Percentiles rank a stretch among this genome's conserved stretches.
Evolutionary conservation across 2,113 vertebrate genomes (phyloP).

Genomic region (Tychaedon coryphoeus): DNA sequence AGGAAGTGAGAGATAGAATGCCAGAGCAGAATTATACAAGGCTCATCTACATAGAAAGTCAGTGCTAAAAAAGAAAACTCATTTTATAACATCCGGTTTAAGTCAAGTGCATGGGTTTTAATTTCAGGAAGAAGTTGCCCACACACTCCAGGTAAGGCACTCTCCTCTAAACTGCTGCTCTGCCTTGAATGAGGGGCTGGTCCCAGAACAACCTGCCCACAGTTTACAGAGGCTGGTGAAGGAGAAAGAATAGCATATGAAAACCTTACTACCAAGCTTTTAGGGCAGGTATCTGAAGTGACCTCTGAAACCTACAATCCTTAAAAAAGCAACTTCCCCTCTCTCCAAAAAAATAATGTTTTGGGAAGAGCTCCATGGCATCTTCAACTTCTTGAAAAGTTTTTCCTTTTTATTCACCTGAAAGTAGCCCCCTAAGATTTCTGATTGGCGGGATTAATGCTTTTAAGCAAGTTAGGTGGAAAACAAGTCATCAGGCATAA

Average conservation of each 20-base stretch:
- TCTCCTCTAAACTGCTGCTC: fast-evolving
- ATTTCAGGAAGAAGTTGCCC: not conserved
- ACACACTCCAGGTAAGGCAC: not conserved
- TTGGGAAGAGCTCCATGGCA: not conserved
- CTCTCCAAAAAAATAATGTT: not conserved
- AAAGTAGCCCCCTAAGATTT: not conserved
- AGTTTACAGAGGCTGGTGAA: not conserved
- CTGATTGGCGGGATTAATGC: not conserved
- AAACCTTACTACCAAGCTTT: not conserved
- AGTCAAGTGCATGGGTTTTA: not conserved
- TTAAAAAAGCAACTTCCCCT: not conserved
- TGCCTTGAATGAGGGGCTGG: not conserved
- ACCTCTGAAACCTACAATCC: not conserved
- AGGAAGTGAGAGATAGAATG: not conserved
- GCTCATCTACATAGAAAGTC: not conserved
- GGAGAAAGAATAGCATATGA: not conserved
- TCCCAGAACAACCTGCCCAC: not conserved
- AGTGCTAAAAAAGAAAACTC: not conserved
- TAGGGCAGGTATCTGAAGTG: not conserved
- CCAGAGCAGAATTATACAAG: not conserved
- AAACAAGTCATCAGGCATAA: not conserved
- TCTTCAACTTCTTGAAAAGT: not conserved
- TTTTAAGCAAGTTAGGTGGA: not conserved
- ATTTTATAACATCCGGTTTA: not conserved
- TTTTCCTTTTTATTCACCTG: not conserved